These are phyloP conservation scores for Drosophila aldrichi DNA, from an alignment of 2,888 invertebrate species.

Conservation along the genomic window DNA sequence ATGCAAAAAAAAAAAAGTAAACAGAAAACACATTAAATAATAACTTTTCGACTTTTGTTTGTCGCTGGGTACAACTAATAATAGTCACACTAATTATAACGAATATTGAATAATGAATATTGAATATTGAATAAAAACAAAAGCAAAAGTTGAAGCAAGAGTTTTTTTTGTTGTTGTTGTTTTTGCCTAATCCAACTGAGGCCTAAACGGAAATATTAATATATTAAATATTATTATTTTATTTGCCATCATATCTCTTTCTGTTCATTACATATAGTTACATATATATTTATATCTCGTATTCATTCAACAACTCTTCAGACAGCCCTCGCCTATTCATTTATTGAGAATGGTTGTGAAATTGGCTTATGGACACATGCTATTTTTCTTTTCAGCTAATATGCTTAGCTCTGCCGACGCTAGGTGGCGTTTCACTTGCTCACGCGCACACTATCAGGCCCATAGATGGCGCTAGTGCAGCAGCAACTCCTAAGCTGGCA, in stretches of 20 bases:
- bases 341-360: background rate
- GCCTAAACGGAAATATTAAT: no score
- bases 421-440: background rate
- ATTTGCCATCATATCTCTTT: no score
- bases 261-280: no score
- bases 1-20: no score
- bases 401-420: background rate
- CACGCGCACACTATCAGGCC: background rate
- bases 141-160: background rate
- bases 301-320: no score
- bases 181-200: no score
- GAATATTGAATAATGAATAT: background rate
- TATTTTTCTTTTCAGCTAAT: no score
- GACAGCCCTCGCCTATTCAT: background rate
- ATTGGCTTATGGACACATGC: background rate
- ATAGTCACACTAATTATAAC: conserved; percentile 13
- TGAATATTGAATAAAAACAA: background rate
- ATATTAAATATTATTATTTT: no score
- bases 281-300: no score
- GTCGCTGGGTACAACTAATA: conserved; percentile 26
- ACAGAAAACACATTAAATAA: conserved; percentile 5
- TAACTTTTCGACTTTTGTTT: conserved; percentile 36
- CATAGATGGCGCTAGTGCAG: conserved; percentile 17
- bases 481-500: background rate
- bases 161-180: no score